A percentile compares a stretch with the other conserved stretches of the same genome.
These are phyloP conservation scores for Melipona quadrifasciata DNA, from an alignment of 1,140 invertebrate species.

Conservation along the genomic window DNA sequence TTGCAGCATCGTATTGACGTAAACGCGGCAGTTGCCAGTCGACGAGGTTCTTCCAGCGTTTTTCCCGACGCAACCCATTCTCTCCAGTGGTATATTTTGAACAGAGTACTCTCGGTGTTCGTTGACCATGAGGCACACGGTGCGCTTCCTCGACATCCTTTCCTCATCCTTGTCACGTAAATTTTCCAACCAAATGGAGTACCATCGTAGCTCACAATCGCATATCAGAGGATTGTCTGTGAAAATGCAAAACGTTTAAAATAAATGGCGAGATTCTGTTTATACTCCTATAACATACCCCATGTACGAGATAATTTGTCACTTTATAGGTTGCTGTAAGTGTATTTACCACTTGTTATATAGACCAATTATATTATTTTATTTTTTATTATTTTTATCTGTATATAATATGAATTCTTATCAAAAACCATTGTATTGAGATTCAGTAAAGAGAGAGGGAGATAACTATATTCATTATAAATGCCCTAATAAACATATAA, in stretches of 20 bases:
- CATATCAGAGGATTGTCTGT: conserved; percentile 94
- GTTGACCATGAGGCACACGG: conserved; percentile 88
- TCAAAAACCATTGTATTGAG: too few relatives aligned
- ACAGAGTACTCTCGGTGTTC: conserved; percentile 91
- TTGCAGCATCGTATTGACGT: conserved; percentile 33
- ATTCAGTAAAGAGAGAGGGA: too few relatives aligned
- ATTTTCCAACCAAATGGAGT: conserved; percentile 89
- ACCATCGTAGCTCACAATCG: conserved; percentile 94
- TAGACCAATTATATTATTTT: too few relatives aligned
- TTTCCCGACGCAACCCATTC: conserved; percentile 90
- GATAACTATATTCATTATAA: too few relatives aligned
- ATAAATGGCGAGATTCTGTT: neutral
- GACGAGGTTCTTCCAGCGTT: conserved; percentile 76
- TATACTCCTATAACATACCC: too few relatives aligned
- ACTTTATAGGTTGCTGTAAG: too few relatives aligned
- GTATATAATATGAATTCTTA: too few relatives aligned
- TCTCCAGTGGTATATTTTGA: conserved; percentile 89
- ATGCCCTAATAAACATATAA: too few relatives aligned
- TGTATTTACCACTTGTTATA: too few relatives aligned
- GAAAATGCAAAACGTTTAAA: neutral
- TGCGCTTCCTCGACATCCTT: conserved; percentile 92
- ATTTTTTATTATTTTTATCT: too few relatives aligned
- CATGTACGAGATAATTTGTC: too few relatives aligned
- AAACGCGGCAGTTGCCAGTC: neutral
- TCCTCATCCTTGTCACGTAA: conserved; percentile 90